Evolutionary conservation across 2,888 invertebrate species (phyloP).

Genomic region (Hoplodrina blanda): DNA sequence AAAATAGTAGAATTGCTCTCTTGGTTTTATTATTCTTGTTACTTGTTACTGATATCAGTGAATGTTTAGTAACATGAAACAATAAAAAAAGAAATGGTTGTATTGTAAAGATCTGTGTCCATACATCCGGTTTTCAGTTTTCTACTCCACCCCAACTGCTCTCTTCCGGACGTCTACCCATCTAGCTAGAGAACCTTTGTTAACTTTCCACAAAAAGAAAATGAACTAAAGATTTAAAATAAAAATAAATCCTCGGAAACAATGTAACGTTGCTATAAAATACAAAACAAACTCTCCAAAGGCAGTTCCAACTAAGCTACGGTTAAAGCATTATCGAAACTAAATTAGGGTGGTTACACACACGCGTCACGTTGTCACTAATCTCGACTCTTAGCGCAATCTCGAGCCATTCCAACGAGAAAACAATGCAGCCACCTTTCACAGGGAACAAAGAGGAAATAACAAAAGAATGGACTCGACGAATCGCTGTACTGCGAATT

Average conservation of each 20-base stretch:
- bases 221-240: constrained; percentile 11
- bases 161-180: constrained; percentile 2
- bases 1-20: no score
- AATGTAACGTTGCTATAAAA: constrained; percentile 43
- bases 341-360: constrained; percentile 81
- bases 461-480: constrained; percentile 87
- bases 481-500: constrained; percentile 84
- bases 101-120: not conserved
- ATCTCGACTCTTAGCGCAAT: constrained; percentile 88
- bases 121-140: not conserved
- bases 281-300: constrained; percentile 64
- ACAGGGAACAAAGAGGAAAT: constrained; percentile 84
- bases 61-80: no score
- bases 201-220: constrained; percentile 1
- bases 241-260: constrained; percentile 26
- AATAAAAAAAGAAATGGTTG: not conserved
- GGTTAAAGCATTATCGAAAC: constrained; percentile 77
- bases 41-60: no score
- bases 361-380: constrained; percentile 87
- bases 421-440: constrained; percentile 88
- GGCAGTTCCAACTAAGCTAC: constrained; percentile 61
- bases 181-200: constrained; percentile 17
- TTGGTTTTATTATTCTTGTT: no score
- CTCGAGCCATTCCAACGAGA: constrained; percentile 83
- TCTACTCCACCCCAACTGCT: constrained; percentile 5